Evolutionary conservation across 2,113 vertebrate species (phyloP).

Genomic region (Prinia subflava): DNA sequence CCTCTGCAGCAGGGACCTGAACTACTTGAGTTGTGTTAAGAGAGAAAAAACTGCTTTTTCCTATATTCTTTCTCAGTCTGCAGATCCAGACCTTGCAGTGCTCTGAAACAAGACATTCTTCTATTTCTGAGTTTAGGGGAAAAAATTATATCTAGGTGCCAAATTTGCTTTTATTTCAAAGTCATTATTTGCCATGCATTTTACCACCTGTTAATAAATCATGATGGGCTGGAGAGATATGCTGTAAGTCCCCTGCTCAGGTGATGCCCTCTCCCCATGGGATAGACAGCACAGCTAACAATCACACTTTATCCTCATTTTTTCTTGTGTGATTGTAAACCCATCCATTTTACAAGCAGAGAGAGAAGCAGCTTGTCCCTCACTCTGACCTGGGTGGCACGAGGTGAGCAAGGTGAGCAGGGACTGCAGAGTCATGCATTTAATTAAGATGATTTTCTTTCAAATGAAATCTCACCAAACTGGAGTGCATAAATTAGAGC

Average conservation of each 20-base stretch:
- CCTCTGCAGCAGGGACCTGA: neutral
- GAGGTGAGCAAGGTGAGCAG: neutral
- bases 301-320: neutral
- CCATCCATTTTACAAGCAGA: neutral
- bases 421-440: neutral
- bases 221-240: neutral
- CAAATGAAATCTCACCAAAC: neutral
- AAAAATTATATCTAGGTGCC: neutral
- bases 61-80: neutral
- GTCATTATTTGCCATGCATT: neutral
- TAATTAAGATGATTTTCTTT: neutral
- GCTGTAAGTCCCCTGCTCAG: neutral
- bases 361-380: neutral
- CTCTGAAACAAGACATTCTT: neutral
- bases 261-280: neutral
- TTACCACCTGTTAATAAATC: neutral
- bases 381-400: fast-evolving
- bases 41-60: neutral
- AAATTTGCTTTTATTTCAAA: neutral
- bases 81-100: neutral
- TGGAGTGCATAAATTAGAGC: neutral
- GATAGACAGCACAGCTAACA: neutral
- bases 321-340: neutral
- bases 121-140: neutral
- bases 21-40: neutral